A percentile compares a stretch with the other conserved stretches of the same genome.
These are phyloP conservation scores for Zelleria hepariella DNA, from an alignment of 2,888 invertebrate genomes.

Conservation along the genomic window DNA sequence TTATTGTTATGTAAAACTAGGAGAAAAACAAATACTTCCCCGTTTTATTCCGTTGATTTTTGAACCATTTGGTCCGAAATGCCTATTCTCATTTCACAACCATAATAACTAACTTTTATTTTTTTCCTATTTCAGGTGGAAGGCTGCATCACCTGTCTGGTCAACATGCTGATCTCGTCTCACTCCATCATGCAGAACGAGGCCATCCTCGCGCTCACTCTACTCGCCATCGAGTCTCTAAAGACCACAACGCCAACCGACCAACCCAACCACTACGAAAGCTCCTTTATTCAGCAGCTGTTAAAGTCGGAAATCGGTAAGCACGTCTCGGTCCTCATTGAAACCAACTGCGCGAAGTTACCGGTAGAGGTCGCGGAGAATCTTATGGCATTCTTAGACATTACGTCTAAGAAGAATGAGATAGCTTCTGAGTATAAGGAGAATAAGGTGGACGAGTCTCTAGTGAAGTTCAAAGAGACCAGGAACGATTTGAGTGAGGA, in stretches of 20 bases:
- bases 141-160: conserved; percentile 81
- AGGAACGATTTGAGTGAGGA: conserved; percentile 42
- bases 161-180: conserved; percentile 86
- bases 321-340: conserved; percentile 58
- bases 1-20: no score
- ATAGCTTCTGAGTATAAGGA: conserved; percentile 45
- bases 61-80: no score
- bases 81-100: no score
- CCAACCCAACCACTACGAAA: conserved; percentile 31
- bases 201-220: conserved; percentile 80
- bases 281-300: conserved; percentile 41
- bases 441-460: conserved; percentile 39
- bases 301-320: conserved; percentile 67
- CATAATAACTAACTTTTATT: not conserved
- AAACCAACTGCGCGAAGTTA: conserved; percentile 59
- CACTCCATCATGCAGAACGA: conserved; percentile 92
- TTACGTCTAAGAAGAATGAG: conserved; percentile 47
- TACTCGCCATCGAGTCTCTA: conserved; percentile 60
- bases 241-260: conserved; percentile 20
- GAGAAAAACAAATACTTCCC: no score
- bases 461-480: conserved; percentile 42
- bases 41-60: no score
- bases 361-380: conserved; percentile 66
- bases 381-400: conserved; percentile 56
- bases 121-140: conserved; percentile 58